A percentile compares a stretch with the other conserved stretches of the same genome.
These are phyloP conservation scores for Sibirionetta formosa DNA, from an alignment of 2,797 vertebrate genomes.

Conservation along the genomic window DNA sequence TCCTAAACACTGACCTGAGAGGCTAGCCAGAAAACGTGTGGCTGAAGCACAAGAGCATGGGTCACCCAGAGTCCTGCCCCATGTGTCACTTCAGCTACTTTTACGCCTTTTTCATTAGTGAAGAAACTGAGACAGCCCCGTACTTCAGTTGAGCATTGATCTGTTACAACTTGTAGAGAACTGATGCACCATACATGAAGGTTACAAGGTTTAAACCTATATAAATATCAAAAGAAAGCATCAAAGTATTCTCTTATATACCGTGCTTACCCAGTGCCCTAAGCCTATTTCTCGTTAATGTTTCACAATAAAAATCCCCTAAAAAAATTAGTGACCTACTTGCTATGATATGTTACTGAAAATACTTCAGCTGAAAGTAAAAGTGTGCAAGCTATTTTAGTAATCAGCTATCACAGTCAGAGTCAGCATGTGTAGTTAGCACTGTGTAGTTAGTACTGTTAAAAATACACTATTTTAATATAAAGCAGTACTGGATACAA, in stretches of 20 bases:
- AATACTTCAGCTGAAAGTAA: constrained; percentile 21
- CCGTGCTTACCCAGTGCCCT: neutral
- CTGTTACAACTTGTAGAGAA: neutral
- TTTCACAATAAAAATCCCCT: neutral
- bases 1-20: neutral
- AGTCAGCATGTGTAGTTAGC: neutral
- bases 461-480: constrained; percentile 7
- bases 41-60: neutral
- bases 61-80: neutral
- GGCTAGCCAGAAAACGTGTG: neutral
- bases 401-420: neutral
- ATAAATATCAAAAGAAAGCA: neutral
- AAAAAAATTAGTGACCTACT: neutral
- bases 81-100: neutral
- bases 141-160: neutral
- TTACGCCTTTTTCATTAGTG: constrained; percentile 3
- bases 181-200: neutral
- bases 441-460: neutral
- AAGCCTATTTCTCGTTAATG: neutral
- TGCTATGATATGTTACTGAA: neutral
- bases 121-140: neutral
- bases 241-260: neutral
- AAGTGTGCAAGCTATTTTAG: constrained; percentile 10
- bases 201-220: neutral
- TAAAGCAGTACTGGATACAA: neutral